A percentile compares a stretch with the other conserved stretches of the same genome.
phyloP scores from a whole-genome alignment of 2,113 vertebrate genomes.

The Tachuris rubrigastra region DNA sequence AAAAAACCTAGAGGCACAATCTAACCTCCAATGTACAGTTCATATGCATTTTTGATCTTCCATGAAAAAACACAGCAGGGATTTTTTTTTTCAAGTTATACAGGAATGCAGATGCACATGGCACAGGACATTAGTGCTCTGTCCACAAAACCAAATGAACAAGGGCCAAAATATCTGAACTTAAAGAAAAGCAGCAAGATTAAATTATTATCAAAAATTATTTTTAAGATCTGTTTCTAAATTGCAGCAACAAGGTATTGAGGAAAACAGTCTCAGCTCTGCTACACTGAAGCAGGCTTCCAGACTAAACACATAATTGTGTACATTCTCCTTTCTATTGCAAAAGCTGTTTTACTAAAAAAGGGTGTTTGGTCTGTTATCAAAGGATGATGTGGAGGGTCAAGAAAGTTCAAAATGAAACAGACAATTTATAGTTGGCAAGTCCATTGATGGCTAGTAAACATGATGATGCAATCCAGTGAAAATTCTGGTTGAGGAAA shows the following conservation, averaged over 20 bases:
- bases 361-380: background rate
- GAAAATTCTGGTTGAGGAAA: constrained; percentile 47
- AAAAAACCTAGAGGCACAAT: constrained; percentile 13
- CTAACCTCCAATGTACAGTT: background rate
- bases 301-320: background rate
- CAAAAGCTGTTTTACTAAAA: constrained; percentile 18
- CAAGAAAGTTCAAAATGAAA: background rate
- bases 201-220: background rate
- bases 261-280: background rate
- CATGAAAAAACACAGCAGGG: constrained; percentile 7
- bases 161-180: background rate
- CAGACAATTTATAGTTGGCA: background rate
- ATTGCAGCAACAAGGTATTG: background rate
- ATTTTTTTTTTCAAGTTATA: constrained; percentile 10
- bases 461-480: constrained; percentile 35
- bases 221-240: background rate
- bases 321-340: background rate
- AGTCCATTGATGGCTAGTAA: background rate
- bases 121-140: background rate
- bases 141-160: background rate
- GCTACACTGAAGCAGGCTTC: background rate
- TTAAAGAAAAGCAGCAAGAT: background rate
- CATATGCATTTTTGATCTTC: constrained; percentile 14
- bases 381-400: constrained; percentile 10
- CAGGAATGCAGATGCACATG: background rate